Base-by-base conservation (phyloP, 2,888 invertebrate genomes). In the Chalcosyrphus nemorum region DNA sequence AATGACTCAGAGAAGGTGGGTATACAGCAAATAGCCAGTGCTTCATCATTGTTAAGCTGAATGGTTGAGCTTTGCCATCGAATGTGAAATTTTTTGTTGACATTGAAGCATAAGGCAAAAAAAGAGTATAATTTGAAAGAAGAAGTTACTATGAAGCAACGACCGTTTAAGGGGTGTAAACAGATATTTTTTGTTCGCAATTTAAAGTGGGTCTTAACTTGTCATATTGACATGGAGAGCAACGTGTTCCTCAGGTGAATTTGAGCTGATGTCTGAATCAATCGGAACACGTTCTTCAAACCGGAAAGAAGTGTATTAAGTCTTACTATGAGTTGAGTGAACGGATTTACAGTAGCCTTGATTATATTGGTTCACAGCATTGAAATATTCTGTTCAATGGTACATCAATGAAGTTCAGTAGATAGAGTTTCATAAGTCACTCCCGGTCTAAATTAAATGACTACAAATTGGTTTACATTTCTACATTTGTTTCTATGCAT, bases 41-140 rank as follows among this genome's bases (percentile, higher is more conserved):
- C 35, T 59, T 57, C 41, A 27, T 50, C 59, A 68, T 59, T 38
- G 50, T 54, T 68, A 47, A 65, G 65, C 56, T 56, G 32, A 75
- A 57, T 38, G 45, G 19, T 47, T 13, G 35, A 57, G 52, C 17
- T 66, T 75, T 56, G 27, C 65, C 38, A 38, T 38, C 47, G 38
- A 24, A 61, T 63, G 38, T 47, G n/a, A 47, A 57, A 4, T 50
- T 56, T n/a, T 50, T 66, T 66, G 38, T 38, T 47, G 32, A 32
- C 24, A 45, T 24, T 24, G 27, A 21, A 50, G 27, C 27, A 35
- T 32, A 3, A 35, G n/a, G n/a, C n/a, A 43, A 52, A 9, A 76
- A 0, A 50, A 17, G 35, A 29, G 19, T 1, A 17, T 2, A 13
- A 29, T 24, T 13, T 9, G 19, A 21, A 47, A 21, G 21, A 32